Evolutionary conservation across 2,113 vertebrate species (phyloP), one percentile per base, ranked within the genome.

Genomic region (Etheostoma spectabile): DNA sequence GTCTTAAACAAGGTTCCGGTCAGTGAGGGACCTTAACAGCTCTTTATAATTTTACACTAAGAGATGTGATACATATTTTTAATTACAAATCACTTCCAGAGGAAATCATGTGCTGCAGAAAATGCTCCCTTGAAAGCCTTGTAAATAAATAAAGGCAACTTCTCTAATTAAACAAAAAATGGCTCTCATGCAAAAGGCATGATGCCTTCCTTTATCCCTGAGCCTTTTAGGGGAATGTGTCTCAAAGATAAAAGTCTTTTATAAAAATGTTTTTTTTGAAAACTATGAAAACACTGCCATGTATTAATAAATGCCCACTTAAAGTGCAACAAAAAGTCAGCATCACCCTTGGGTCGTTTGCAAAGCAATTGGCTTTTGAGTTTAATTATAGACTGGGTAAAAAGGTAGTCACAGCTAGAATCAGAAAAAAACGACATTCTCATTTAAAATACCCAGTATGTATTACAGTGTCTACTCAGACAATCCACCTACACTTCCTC

Each of bases 351-450:
- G 24, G 89, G 92, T 86, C 79, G 56, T 93, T 91, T 92, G 81
- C 61, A 80, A 87, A 88, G 57, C 76, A 88, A 69, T 91, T 73
- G 63, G 79, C 84, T 89, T 86, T 79, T 78, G 67, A 69, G 57
- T 94, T 91, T 92, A 95, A 94, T 94, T 92, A 92, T 82, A 83
- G 80, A 93, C 78, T 86, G 77, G 53, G 74, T 48, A 84, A 86
- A 64, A 79, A 77, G 74, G 87, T 86, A 49, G 66, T 71, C 74
- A 80, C 16, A 81, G 42, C 35, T 77, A 21, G 49, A 82, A 82
- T 66, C 7, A 6, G 15, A 80, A 51, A 30, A 42, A 42, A 11
- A 42, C 2, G 1, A 65, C 77, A 38, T 77, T 71, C 22, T 77
- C 13, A 53, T 53, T 42, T 38, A 81, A 12, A 21, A 33, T n/a